Conservation (phyloP, 2,113 vertebrate genomes). For the Maccullochella peelii region DNA sequence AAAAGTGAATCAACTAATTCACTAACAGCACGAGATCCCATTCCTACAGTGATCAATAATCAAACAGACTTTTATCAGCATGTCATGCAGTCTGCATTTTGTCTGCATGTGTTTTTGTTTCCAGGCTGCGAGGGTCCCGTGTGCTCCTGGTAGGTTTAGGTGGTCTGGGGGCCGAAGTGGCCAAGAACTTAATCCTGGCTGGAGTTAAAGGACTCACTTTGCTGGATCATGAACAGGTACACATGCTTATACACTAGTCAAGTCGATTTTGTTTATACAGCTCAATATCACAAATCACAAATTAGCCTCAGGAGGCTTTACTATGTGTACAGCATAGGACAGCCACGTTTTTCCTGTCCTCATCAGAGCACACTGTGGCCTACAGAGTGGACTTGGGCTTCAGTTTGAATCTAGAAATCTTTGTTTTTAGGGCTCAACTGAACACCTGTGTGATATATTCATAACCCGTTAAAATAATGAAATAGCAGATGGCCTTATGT, state of each 20-base stretch:
- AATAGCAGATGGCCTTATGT: rapidly evolving
- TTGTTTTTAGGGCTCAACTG: background rate
- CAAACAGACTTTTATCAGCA: background rate
- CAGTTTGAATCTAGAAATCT: background rate
- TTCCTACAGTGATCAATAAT: background rate
- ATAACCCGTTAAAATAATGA: background rate
- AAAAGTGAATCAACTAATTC: background rate
- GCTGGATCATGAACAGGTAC: conserved; percentile 92
- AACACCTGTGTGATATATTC: background rate
- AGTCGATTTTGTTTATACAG: too few species aligned
- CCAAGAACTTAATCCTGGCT: conserved; percentile 95
- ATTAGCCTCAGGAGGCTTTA: too few species aligned
- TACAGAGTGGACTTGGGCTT: background rate
- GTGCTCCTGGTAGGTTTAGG: conserved; percentile 92
- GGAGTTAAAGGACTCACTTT: conserved; percentile 93
- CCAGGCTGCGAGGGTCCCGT: conserved; percentile 89
- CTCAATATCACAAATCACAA: too few species aligned
- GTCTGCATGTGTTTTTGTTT: background rate
- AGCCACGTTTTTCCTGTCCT: background rate
- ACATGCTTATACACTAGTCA: background rate
- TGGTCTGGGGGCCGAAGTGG: conserved; percentile 93
- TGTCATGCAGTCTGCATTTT: background rate
- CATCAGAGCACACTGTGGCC: too few species aligned
- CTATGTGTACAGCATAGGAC: too few species aligned
- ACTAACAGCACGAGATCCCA: background rate